Evolutionary conservation across 1,140 invertebrate species (phyloP), one percentile per base, ranked within the genome.

Genomic region (Drosophila baimaii): DNA sequence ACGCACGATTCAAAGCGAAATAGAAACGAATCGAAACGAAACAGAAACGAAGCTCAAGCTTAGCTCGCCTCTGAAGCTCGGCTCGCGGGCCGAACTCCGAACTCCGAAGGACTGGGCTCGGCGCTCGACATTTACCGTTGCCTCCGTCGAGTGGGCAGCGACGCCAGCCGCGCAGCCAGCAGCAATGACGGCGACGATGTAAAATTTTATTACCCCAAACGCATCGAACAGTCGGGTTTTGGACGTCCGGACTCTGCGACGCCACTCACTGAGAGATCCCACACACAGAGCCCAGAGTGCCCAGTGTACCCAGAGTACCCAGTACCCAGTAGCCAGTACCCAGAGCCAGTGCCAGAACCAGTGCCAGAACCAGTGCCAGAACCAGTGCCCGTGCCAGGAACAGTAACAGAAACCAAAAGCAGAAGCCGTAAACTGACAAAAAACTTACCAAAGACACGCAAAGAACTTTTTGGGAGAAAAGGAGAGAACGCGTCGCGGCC

Each of bases 161-260:
- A 62, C 79, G 62, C 39, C 49, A 56, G 70, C 80, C 44, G 64
- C 46, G 62, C 35, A 33, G 79, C 29, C 43, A 56, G 51, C 19
- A 57, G 64, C 70, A 49, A 63, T 64, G 33, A 35, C 58, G 58
- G 47, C 65, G 75, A 27, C 84, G 70, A 89, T 89, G 84, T 89
- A 84, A 89, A 89, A 89, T 89, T 89, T 89, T 89, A 89, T 89
- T 89, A 89, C 84, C 84, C 84, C 84, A 89, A 89, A 89, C 84
- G 80, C 84, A 89, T 81, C 81, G 65, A 89, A 81, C 84, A 89
- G 84, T 89, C 84, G 84, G 84, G 79, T 89, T 89, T 89, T 89
- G 84, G 84, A 89, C 84, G 83, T 86, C 83, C 83, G 84, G 84
- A 89, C 84, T 54, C 51, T 71, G 80, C 68, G 74, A 62, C 64